Percentiles rank a stretch among this genome's conserved stretches.
phyloP scores from a whole-genome alignment of 2,113 vertebrate genomes.

The Vanacampus margaritifer region DNA sequence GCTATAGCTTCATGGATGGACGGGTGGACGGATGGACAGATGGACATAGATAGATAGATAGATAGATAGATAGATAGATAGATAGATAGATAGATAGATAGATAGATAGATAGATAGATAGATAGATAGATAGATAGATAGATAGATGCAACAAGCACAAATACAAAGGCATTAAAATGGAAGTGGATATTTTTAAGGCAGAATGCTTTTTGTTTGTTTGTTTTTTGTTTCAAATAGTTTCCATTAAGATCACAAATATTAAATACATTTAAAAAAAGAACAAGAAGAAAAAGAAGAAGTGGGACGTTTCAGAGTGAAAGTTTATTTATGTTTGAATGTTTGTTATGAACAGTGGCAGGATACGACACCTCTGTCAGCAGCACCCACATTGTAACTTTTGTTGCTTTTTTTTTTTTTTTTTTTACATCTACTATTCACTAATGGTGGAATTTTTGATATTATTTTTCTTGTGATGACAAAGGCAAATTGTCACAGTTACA shows the following conservation, averaged over 20 bases:
- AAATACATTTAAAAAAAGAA: rapidly evolving
- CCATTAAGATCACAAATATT: not conserved
- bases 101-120: not conserved
- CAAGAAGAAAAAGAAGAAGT: not conserved
- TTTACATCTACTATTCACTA: not conserved
- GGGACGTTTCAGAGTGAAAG: not conserved
- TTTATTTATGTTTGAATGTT: not conserved
- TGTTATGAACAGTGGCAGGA: not conserved
- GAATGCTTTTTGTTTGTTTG: not conserved
- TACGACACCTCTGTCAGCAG: not conserved
- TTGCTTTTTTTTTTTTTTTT: not conserved
- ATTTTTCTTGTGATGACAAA: not conserved
- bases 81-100: too few species aligned
- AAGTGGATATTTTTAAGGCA: too few species aligned
- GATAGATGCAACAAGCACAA: not conserved
- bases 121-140: not conserved
- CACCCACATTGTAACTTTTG: too few species aligned
- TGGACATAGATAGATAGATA: not conserved
- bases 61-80: too few species aligned
- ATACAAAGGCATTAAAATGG: not conserved
- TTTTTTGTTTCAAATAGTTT: not conserved
- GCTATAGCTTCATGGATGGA: too few species aligned
- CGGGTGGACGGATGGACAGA: too few species aligned
- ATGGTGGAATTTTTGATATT: not conserved
- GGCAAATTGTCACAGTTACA: not conserved